Evolutionary conservation across 2,113 vertebrate species (phyloP).

Genomic region (Gambusia affinis): DNA sequence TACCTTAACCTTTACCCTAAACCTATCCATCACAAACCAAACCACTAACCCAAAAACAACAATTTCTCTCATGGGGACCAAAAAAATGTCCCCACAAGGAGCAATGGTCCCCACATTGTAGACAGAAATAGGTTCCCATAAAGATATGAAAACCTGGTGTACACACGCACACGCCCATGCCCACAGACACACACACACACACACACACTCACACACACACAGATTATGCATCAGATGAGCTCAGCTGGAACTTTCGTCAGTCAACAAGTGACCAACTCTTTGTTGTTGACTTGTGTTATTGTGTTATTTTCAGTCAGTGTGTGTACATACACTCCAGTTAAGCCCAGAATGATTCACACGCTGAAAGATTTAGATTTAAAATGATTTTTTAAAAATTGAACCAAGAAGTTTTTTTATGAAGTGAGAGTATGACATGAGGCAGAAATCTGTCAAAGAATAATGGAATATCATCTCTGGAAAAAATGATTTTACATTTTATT

Average conservation of each 20-base stretch:
- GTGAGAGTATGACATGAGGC: neutral
- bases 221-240: constrained; percentile 37
- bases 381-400: neutral
- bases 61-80: too few species aligned
- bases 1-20: too few species aligned
- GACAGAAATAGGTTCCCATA: too few species aligned
- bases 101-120: too few species aligned
- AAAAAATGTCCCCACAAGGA: too few species aligned
- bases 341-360: neutral
- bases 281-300: constrained; percentile 43
- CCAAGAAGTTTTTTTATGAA: neutral
- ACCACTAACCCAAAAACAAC: too few species aligned
- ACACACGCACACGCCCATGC: constrained; percentile 8
- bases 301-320: constrained; percentile 1
- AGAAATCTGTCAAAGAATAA: neutral
- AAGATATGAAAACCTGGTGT: too few species aligned
- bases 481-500: neutral
- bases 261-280: constrained; percentile 45
- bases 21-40: too few species aligned
- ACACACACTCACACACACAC: neutral
- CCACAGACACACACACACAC: constrained; percentile 5
- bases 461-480: neutral
- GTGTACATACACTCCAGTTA: neutral
- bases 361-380: neutral
- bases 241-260: constrained; percentile 43